Conservation (phyloP, 2,888 invertebrate species). For the Schizotus pectinicornis region DNA sequence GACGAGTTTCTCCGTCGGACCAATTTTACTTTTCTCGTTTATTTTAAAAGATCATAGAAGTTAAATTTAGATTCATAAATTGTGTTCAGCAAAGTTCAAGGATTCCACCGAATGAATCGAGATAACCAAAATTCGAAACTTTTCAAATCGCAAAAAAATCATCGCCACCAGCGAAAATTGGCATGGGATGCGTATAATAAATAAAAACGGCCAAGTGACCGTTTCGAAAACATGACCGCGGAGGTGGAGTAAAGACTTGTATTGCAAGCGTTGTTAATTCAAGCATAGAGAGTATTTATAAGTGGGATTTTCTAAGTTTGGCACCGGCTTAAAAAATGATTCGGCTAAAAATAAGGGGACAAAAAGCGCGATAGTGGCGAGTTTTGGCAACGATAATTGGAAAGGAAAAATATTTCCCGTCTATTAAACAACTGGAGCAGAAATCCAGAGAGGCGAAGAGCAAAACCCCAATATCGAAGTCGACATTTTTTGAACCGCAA, state of each 20-base stretch:
- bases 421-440: too few relatives aligned
- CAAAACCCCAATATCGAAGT: background rate
- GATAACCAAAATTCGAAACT: conserved; percentile 15
- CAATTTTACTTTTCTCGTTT: conserved; percentile 17
- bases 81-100: conserved; percentile 33
- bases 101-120: conserved; percentile 25
- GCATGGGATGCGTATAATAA: conserved; percentile 11
- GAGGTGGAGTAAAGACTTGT: conserved; percentile 4
- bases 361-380: conserved; percentile 14
- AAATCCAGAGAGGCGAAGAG: too few relatives aligned
- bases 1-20: conserved; percentile 4
- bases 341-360: conserved; percentile 15
- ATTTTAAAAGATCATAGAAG: conserved; percentile 13
- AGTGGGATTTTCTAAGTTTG: conserved; percentile 24
- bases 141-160: conserved; percentile 4
- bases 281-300: conserved; percentile 25
- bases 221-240: conserved; percentile 17
- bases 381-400: too few relatives aligned
- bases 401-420: background rate
- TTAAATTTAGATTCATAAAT: conserved; percentile 29
- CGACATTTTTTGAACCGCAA: background rate
- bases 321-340: conserved; percentile 25
- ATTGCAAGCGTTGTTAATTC: conserved; percentile 10
- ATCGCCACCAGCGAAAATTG: conserved; percentile 7
- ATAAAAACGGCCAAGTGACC: conserved; percentile 10